Evolutionary conservation across 1,140 invertebrate species (phyloP).

Genomic region (Achatina immaculata): DNA sequence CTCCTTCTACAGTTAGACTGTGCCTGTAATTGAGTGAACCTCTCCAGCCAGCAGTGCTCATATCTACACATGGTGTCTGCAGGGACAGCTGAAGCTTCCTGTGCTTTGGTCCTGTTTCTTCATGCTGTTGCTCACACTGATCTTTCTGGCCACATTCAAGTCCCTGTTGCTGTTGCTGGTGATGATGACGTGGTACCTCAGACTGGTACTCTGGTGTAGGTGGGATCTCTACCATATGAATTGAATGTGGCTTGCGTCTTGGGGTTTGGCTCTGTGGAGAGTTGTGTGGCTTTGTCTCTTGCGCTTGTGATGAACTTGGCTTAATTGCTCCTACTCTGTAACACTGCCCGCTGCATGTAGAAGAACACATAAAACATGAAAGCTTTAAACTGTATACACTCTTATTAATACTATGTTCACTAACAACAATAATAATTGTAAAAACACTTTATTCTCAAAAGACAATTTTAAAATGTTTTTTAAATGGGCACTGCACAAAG

Average conservation of each 20-base stretch:
- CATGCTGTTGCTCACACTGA: neutral
- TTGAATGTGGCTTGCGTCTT: constrained; percentile 80
- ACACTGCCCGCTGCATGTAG: neutral
- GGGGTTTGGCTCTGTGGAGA: constrained; percentile 45
- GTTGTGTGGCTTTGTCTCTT: constrained; percentile 37
- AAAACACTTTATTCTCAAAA: too few species aligned
- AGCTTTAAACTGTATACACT: neutral
- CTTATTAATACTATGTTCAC: too few species aligned
- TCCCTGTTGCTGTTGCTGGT: neutral
- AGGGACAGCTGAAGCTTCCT: constrained; percentile 20
- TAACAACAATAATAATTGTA: too few species aligned
- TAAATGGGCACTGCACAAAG: too few species aligned
- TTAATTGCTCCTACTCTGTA: neutral
- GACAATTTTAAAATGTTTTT: too few species aligned
- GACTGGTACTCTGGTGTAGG: constrained; percentile 60
- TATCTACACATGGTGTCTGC: neutral
- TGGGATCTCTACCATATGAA: constrained; percentile 84
- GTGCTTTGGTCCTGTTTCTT: constrained; percentile 9
- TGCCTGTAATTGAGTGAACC: neutral
- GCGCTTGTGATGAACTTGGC: constrained; percentile 38
- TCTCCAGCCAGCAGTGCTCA: neutral
- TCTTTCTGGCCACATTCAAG: neutral
- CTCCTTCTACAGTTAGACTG: neutral
- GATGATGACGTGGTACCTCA: constrained; percentile 42
- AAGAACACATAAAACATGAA: neutral